Conservation (phyloP, 2,888 invertebrate species). For the Aleiodes testaceus region DNA sequence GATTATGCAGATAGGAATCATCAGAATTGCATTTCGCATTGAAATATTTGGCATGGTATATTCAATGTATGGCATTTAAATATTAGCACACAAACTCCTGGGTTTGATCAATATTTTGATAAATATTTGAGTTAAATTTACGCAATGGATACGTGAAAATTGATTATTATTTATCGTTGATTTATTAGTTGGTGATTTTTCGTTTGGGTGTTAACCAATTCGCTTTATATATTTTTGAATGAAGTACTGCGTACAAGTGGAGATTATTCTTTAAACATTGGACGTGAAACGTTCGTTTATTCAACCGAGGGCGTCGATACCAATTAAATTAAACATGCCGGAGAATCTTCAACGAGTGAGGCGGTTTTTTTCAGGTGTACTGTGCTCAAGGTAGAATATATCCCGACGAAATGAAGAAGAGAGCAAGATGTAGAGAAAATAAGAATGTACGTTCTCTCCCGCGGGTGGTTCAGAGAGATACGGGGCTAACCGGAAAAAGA, state of each 20-base stretch:
- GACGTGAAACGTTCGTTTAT: constrained; percentile 47
- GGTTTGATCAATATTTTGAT: too few relatives aligned
- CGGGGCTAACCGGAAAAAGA: constrained; percentile 14
- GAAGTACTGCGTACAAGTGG: too few relatives aligned
- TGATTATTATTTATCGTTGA: too few relatives aligned
- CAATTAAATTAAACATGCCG: constrained; percentile 68
- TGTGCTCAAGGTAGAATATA: constrained; percentile 3
- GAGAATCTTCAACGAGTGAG: constrained; percentile 53
- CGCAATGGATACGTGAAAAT: too few relatives aligned
- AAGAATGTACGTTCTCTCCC: constrained; percentile 53
- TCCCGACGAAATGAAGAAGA: constrained; percentile 31
- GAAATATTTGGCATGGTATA: constrained; percentile 36
- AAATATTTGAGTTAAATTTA: too few relatives aligned
- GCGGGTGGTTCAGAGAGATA: constrained; percentile 57
- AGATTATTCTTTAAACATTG: background rate
- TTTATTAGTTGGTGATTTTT: constrained; percentile 11
- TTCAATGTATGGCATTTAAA: constrained; percentile 38
- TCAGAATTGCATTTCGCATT: constrained; percentile 5
- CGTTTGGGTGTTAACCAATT: too few relatives aligned
- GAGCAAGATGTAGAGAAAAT: constrained; percentile 58
- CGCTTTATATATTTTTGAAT: too few relatives aligned
- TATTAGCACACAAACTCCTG: background rate
- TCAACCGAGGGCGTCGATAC: constrained; percentile 67
- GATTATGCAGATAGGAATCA: constrained; percentile 22
- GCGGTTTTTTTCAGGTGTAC: constrained; percentile 18